A percentile compares a stretch with the other conserved stretches of the same genome.
phyloP scores from a whole-genome alignment of 2,888 invertebrate genomes.

The Epicampocera succincta region DNA sequence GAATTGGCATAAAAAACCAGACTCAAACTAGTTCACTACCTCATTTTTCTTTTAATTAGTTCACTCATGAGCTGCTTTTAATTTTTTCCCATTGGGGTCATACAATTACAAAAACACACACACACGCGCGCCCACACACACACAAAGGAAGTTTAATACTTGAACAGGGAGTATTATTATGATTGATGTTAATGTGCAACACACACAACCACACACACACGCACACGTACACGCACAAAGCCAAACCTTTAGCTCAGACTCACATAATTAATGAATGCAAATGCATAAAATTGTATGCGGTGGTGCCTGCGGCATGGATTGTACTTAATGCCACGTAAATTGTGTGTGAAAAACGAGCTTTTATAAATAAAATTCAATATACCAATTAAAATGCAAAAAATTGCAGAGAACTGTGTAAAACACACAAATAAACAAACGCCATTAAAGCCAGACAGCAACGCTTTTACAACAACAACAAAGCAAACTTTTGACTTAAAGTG shows the following conservation, averaged over 20 bases:
- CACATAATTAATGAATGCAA: constrained; percentile 14
- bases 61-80: constrained; percentile 16
- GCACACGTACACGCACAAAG: background rate
- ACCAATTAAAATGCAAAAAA: constrained; percentile 60
- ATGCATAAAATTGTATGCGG: constrained; percentile 22
- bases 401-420: constrained; percentile 18
- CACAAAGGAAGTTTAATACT: constrained; percentile 28
- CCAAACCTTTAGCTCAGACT: background rate
- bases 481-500: background rate
- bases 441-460: constrained; percentile 20
- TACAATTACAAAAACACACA: constrained; percentile 3
- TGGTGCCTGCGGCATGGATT: constrained; percentile 35
- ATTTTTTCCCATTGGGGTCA: constrained; percentile 54
- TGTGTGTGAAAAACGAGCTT: constrained; percentile 63
- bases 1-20: background rate
- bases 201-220: background rate
- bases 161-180: constrained; percentile 29
- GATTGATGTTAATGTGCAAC: constrained; percentile 35
- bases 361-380: constrained; percentile 67
- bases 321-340: constrained; percentile 55
- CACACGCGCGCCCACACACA: background rate
- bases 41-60: constrained; percentile 19
- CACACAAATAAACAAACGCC: constrained; percentile 43
- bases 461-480: constrained; percentile 15
- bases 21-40: constrained; percentile 24